Evolutionary conservation across 2,113 vertebrate species (phyloP).

Genomic region (Tetrax tetrax): DNA sequence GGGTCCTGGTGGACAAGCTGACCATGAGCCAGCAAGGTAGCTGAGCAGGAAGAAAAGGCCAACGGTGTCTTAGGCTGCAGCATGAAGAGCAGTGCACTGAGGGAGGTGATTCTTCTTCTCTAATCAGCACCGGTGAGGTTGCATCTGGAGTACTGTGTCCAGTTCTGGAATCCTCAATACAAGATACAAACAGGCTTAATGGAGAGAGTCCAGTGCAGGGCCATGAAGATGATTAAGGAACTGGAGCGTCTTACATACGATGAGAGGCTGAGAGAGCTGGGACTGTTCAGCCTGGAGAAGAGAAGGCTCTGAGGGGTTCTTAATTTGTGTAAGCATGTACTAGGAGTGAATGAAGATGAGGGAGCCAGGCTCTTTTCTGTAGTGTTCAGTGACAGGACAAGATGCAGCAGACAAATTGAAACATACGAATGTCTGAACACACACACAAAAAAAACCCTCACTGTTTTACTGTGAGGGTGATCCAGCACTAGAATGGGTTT

Average conservation of each 20-base stretch:
- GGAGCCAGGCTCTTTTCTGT: background rate
- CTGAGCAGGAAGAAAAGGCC: background rate
- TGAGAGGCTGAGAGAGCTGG: background rate
- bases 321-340: background rate
- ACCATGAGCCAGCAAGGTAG: accelerated
- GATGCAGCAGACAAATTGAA: background rate
- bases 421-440: background rate
- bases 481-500: background rate
- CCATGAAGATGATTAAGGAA: background rate
- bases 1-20: background rate
- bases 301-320: background rate
- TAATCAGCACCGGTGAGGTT: background rate
- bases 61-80: background rate
- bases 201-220: background rate
- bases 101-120: background rate
- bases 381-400: background rate
- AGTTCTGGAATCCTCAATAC: background rate
- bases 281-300: background rate
- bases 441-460: accelerated
- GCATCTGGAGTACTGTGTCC: background rate
- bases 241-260: background rate
- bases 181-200: background rate
- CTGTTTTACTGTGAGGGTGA: background rate
- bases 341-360: background rate
- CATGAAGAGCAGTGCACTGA: background rate